Percentiles rank a stretch among this genome's conserved stretches.
Evolutionary conservation across 2,113 vertebrate species (phyloP).

Genomic region (Benitochromis conjunctus): DNA sequence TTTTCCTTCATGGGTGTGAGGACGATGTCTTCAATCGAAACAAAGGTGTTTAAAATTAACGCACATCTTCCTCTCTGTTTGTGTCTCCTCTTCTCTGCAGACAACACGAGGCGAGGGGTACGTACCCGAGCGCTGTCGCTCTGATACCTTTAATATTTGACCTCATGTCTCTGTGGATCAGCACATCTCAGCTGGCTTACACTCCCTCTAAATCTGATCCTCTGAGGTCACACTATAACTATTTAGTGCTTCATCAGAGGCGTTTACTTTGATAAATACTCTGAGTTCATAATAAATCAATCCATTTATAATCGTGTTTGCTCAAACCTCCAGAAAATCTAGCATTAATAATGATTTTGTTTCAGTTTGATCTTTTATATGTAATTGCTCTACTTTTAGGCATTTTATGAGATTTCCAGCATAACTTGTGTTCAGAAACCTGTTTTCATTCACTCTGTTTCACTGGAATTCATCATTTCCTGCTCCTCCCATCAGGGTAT

Average conservation of each 20-base stretch:
- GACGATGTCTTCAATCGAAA: neutral
- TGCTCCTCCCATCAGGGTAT: slow-evolving; percentile 55
- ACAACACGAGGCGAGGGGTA: slow-evolving; percentile 45
- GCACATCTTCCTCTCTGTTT: neutral
- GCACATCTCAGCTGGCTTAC: too few relatives aligned
- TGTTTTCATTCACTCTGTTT: neutral
- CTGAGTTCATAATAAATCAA: too few relatives aligned
- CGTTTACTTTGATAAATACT: too few relatives aligned
- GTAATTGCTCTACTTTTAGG: rapidly evolving
- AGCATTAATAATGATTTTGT: too few relatives aligned
- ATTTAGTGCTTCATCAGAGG: too few relatives aligned
- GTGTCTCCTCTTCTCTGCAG: slow-evolving; percentile 27
- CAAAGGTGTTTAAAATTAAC: neutral
- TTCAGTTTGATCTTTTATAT: too few relatives aligned
- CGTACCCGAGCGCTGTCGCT: neutral
- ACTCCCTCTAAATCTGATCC: too few relatives aligned
- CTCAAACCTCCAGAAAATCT: too few relatives aligned
- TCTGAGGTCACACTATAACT: too few relatives aligned
- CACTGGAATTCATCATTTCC: neutral
- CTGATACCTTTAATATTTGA: too few relatives aligned
- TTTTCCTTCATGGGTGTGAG: neutral
- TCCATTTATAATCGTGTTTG: too few relatives aligned
- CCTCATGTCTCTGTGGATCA: neutral
- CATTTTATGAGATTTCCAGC: neutral
- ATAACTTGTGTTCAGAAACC: neutral